Percentiles rank a stretch among this genome's conserved stretches.
These are phyloP conservation scores for Lymantria dispar DNA, from an alignment of 2,888 invertebrate genomes.

Conservation along the genomic window DNA sequence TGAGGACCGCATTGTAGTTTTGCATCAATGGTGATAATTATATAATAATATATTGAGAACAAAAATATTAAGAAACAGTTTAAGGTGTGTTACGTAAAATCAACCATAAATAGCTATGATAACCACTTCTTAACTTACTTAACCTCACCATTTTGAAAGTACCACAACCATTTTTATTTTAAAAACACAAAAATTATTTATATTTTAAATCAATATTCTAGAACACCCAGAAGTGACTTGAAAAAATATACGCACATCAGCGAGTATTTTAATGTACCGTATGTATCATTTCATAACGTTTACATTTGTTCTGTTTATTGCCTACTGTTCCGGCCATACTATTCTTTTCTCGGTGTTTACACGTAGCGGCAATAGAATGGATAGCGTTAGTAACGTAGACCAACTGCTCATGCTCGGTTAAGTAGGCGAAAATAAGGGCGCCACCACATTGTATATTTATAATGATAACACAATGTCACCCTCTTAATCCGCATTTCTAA, in stretches of 20 bases:
- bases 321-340: conserved; percentile 56
- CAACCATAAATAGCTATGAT: too few species aligned
- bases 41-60: too few species aligned
- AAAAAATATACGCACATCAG: conserved; percentile 11
- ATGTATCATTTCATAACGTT: conserved; percentile 71
- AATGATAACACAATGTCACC: too few species aligned
- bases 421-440: conserved; percentile 16
- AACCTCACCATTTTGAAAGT: too few species aligned
- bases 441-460: too few species aligned
- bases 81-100: too few species aligned
- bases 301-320: conserved; percentile 61
- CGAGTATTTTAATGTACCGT: conserved; percentile 37
- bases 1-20: too few species aligned
- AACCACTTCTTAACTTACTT: too few species aligned
- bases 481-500: too few species aligned
- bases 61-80: too few species aligned
- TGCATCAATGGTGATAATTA: too few species aligned
- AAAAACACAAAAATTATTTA: neutral
- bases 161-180: too few species aligned
- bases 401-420: conserved; percentile 48
- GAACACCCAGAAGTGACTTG: conserved; percentile 26
- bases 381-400: conserved; percentile 52
- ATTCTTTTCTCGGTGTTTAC: conserved; percentile 72
- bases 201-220: conserved; percentile 16
- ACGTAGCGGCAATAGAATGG: conserved; percentile 55